Evolutionary conservation across 2,888 invertebrate species (phyloP).

Genomic region (Branchinecta sandiegonensis): DNA sequence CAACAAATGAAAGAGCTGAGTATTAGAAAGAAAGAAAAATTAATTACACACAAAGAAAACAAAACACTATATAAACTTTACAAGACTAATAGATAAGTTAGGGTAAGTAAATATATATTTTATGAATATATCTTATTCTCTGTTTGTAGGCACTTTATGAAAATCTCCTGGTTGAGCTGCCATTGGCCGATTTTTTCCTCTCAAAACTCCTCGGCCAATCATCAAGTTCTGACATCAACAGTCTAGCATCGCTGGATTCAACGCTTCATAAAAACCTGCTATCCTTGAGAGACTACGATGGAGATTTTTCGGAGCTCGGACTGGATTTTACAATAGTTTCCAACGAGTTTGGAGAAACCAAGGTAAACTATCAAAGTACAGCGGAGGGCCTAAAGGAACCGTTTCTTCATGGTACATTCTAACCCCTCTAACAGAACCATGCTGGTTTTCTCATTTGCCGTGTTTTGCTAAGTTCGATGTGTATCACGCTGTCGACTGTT

Average conservation of each 20-base stretch:
- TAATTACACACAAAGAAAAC: no score
- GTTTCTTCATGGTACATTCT: no score
- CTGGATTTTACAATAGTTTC: conserved; percentile 84
- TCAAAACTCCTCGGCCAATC: conserved; percentile 67
- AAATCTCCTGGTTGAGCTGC: conserved; percentile 81
- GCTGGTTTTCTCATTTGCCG: no score
- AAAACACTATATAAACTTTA: no score
- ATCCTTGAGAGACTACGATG: conserved; percentile 65
- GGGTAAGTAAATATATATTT: not conserved
- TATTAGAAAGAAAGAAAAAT: no score
- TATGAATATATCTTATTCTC: not conserved
- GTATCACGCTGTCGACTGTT: no score
- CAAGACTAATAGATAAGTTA: not conserved
- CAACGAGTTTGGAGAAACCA: conserved; percentile 75
- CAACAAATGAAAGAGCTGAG: no score
- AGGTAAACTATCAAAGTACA: conserved; percentile 38
- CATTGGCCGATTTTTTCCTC: conserved; percentile 89
- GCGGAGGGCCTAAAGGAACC: no score
- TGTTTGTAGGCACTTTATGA: conserved; percentile 68
- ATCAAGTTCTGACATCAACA: conserved; percentile 64
- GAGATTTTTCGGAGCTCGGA: conserved; percentile 72
- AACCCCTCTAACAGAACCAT: no score
- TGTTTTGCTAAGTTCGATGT: no score
- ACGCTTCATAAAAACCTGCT: conserved; percentile 78
- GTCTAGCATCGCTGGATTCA: conserved; percentile 82